Base-by-base conservation (phyloP, 2,113 vertebrate species). In the Rhynchopsitta pachyrhyncha region DNA sequence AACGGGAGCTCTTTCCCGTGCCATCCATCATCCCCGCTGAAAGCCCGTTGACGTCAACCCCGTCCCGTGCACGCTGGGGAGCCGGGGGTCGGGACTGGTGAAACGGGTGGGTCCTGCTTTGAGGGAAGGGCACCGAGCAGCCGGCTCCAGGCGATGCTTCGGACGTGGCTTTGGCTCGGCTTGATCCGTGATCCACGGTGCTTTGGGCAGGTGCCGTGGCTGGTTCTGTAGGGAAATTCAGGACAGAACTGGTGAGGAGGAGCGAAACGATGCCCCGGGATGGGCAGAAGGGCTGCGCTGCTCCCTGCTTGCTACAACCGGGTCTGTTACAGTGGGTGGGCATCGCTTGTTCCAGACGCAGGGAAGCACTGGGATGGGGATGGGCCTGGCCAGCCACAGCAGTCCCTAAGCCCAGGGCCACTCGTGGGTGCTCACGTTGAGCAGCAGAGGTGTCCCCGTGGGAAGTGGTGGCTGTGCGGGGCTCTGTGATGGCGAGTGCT, bases 1-100 rank as follows among this genome's bases (percentile, higher is more conserved):
- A 90, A 28, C 86, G 63, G 94, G 52, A 93, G 71, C 79, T 37
- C 53, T 82, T 86, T 88, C 87, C 91, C 86, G 39, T 42, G 89
- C 81, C 93, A 95, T 95, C 95, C 95, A 84, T 96, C 96, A 96
- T 74, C 64, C 49, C 83, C 14, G 68, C 83, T 93, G 91, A 86
- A 62, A 93, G 91, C 91, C 53, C 8, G 4, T 83, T 95, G 95
- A 94, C 96, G 92, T 92, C 96, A 97, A 41, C 20, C 73, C 83
- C 55, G 55, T 94, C 95, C 95, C 86, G 27, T 69, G 62, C 76
- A 5, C 53, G 24, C 37, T 3, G 67, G 69, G 66, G 74, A 19
- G n/a, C 84, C 1, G 25, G 84, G 70, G 62, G 6, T 7, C 4
- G 49, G 68, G 22, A 35, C 18, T 2, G n/a, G 73, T 42, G 4